Evolutionary conservation across 2,797 vertebrate genomes (phyloP).

Genomic region (Gila robusta): DNA sequence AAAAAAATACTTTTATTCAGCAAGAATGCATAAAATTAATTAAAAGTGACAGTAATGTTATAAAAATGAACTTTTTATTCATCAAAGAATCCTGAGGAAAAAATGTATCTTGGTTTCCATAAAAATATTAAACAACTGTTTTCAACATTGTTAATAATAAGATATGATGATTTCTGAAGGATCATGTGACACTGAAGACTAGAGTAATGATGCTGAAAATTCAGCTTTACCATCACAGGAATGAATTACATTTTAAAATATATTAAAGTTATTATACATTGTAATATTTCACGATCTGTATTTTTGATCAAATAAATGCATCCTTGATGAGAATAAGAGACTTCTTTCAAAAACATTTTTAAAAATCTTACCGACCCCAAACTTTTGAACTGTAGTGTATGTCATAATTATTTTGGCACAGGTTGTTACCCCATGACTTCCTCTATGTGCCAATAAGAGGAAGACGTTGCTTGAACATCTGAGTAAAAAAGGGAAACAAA

Average conservation of each 20-base stretch:
- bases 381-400: not conserved
- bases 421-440: not conserved
- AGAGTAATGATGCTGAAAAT: not conserved
- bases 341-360: not conserved
- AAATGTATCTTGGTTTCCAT: not conserved
- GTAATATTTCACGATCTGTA: not conserved
- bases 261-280: not conserved
- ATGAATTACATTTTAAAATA: not conserved
- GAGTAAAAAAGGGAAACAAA: slow-evolving; percentile 7
- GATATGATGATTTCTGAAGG: not conserved
- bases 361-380: not conserved
- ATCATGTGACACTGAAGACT: not conserved
- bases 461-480: not conserved
- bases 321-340: not conserved
- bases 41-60: not conserved
- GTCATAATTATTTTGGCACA: not conserved
- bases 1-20: not conserved
- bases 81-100: not conserved
- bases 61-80: not conserved
- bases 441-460: slow-evolving; percentile 9
- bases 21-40: not conserved
- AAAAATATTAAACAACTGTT: not conserved
- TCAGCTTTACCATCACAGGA: not conserved
- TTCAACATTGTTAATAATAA: not conserved
- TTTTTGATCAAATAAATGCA: not conserved